These are phyloP conservation scores for Nomia melanderi DNA, from an alignment of 1,140 invertebrate genomes.

Conservation along the genomic window DNA sequence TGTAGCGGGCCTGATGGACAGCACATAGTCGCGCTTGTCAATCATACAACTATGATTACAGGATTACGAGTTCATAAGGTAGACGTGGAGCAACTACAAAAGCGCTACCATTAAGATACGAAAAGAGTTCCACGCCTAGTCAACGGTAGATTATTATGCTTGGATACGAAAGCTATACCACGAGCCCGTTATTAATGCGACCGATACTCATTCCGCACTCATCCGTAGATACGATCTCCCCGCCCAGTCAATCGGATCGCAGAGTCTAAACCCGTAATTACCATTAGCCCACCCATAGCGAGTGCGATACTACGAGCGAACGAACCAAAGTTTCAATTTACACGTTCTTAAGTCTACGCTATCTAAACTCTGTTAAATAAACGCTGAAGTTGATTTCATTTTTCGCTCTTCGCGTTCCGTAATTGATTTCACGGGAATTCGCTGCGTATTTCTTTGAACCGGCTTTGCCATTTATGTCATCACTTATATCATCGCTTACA, in stretches of 20 bases:
- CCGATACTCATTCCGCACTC: slow-evolving; percentile 66
- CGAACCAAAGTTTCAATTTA: slow-evolving; percentile 70
- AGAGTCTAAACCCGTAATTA: slow-evolving; percentile 72
- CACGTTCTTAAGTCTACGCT: slow-evolving; percentile 23
- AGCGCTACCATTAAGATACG: slow-evolving; percentile 33
- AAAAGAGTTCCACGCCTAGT: slow-evolving; percentile 53
- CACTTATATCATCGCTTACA: too few species aligned
- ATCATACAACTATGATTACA: neutral
- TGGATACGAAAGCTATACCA: slow-evolving; percentile 50
- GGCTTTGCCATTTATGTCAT: neutral
- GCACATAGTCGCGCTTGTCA: slow-evolving; percentile 11
- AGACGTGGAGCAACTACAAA: slow-evolving; percentile 1
- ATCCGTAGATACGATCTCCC: slow-evolving; percentile 72
- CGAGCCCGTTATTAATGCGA: slow-evolving; percentile 68
- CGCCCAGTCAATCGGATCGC: slow-evolving; percentile 75
- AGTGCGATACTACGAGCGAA: slow-evolving; percentile 48
- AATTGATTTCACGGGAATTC: neutral
- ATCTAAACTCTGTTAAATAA: slow-evolving; percentile 13
- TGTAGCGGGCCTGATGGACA: neutral
- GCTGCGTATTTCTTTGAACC: neutral
- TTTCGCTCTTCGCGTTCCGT: neutral
- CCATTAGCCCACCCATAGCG: slow-evolving; percentile 73
- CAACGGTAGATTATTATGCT: slow-evolving; percentile 59
- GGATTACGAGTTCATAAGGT: slow-evolving; percentile 25
- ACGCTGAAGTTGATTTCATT: neutral